Evolutionary conservation across 2,113 vertebrate genomes (phyloP), one percentile per base, ranked within the genome.

Genomic region (Euleptes europaea): DNA sequence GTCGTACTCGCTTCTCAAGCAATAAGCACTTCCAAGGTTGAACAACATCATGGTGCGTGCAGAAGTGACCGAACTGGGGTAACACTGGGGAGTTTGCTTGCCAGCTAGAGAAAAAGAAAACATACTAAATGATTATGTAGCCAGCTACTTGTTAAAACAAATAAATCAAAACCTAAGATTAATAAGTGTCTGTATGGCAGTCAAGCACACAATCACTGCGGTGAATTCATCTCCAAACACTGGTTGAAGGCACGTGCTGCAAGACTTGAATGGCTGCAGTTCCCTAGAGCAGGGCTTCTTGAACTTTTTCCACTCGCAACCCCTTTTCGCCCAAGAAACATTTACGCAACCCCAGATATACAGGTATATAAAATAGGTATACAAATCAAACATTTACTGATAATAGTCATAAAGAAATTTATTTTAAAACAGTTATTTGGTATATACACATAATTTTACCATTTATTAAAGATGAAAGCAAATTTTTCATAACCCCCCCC

Each of bases 1-100:
- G 87, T 99, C 99, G 1, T 98, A 99, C 88, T 99, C 99, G 42
- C 98, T 99, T 89, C 99, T 95, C 91, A 99, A 91, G 81, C 99
- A 99, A 94, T 99, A 99, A 21, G 99, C 98, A 4, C 98, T 99
- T 82, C 98, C 99, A 2, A 99, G 96, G 93, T 99, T 99, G 91
- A 99, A 99, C 1, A 99, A 95, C 98, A 99, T 99, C 97, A 98
- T 99, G 14, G 98, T 98, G 74, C 98, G 95, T 11, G 99, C 99
- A n/a, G 97, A 97, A 3, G 90, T 97, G 93, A 99, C 98, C 0
- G 98, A 99, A 90, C 97, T 99, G 85, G 99, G 99, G 91, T 99
- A 99, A 90, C 98, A 99, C 85, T 98, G 96, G 0, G 98, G 98
- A 0, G 97, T 97, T 88, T 98, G 98, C 92, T 98, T 99, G 92